Base-by-base conservation (phyloP, 2,888 invertebrate genomes). In the Hirtodrosophila duncani region DNA sequence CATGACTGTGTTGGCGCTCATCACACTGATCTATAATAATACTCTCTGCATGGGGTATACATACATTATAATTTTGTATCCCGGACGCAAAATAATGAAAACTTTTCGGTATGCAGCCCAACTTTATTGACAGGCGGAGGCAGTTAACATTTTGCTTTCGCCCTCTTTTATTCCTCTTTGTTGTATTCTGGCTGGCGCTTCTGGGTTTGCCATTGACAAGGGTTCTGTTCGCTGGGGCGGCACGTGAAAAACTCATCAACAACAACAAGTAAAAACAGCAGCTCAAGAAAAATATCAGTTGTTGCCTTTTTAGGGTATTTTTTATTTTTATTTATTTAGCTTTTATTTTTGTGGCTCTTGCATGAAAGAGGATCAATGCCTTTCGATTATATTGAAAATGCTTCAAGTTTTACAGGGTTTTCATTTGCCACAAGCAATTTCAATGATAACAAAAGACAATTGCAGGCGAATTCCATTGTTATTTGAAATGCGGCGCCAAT, bases 201-300 rank as follows among this genome's bases (percentile, higher is more conserved):
- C 36, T 14, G 43, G 30, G 43, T 48, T 50, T 71, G 68, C 38
- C 48, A 59, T 49, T 72, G 78, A 67, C 67, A 78, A 69, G 70
- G 70, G 78, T 74, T 53, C 18, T 10, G 34, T 24, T 20, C 7
- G 17, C 14, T 8, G 27, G 39, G 49, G 17, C 51, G 30, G 66
- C 71, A 78, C 67, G 75, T 72, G 65, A 78, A 72, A 78, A 74
- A 50, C 65, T 55, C 67, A 78, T 72, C 75, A 70, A 46, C 57
- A 56, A 48, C 42, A 49, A 51, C 66, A 55, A 45, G 48, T 11
- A 34, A 45, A 56, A 55, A 49, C 29, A 44, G 30, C 24, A 27
- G n/a, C n/a, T n/a, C n/a, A n/a, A n/a, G n/a, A n/a, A n/a, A n/a
- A n/a, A n/a, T n/a, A n/a, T n/a, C n/a, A n/a, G 39, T 37, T 52